Evolutionary conservation across 2,113 vertebrate genomes (phyloP).

Genomic region (Xiphorhynchus elegans): DNA sequence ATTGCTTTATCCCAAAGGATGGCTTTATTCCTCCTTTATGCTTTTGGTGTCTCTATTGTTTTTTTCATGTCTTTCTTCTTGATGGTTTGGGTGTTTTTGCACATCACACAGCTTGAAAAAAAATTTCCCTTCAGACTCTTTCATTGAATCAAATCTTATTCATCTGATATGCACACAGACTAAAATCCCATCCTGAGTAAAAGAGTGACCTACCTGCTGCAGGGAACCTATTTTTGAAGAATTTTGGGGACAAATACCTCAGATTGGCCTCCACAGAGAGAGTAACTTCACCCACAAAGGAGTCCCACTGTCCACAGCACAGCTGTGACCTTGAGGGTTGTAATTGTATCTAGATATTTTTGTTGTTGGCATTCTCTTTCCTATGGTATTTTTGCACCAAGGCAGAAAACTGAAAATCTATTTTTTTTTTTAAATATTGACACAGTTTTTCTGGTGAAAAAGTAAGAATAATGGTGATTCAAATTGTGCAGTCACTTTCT

Average conservation of each 20-base stretch:
- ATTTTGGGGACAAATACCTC: background rate
- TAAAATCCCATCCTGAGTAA: background rate
- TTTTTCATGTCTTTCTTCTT: conserved; percentile 44
- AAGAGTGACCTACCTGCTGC: background rate
- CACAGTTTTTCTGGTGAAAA: background rate
- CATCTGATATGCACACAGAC: conserved; percentile 11
- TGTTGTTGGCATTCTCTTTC: background rate
- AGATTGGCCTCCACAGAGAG: background rate
- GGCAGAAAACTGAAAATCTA: background rate
- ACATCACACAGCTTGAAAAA: conserved; percentile 28
- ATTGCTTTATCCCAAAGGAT: conserved; percentile 32
- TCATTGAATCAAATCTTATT: conserved; percentile 35
- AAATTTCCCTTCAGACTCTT: conserved; percentile 3
- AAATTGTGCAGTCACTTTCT: background rate
- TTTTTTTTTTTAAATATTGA: background rate
- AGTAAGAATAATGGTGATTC: background rate
- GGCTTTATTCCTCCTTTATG: conserved; percentile 43
- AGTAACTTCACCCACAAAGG: background rate
- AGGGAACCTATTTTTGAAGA: background rate
- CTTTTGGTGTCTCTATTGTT: conserved; percentile 30
- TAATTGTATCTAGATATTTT: background rate
- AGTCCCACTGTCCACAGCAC: background rate
- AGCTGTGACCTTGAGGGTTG: background rate
- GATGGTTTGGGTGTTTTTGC: conserved; percentile 29
- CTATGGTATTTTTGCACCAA: background rate